These are phyloP conservation scores for Portevinia maculata DNA, from an alignment of 2,888 invertebrate genomes.

Conservation along the genomic window DNA sequence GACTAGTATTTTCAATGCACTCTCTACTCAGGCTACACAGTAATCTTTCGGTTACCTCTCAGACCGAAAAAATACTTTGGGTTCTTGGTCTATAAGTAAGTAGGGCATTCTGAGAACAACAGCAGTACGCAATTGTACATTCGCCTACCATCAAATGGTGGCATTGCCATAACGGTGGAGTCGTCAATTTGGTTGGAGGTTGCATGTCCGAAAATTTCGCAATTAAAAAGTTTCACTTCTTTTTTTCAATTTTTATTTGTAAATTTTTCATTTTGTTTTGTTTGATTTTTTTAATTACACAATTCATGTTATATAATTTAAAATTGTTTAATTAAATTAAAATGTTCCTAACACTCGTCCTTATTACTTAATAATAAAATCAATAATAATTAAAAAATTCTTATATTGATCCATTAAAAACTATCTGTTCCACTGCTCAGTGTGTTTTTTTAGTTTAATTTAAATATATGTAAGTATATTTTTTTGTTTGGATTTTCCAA, in stretches of 20 bases:
- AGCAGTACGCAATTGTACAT: no score
- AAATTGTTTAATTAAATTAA: slow-evolving; percentile 71
- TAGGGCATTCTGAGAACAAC: no score
- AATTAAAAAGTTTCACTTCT: neutral
- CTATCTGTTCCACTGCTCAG: slow-evolving; percentile 64
- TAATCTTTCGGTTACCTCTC: no score
- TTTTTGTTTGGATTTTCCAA: slow-evolving; percentile 40
- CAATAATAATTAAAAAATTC: slow-evolving; percentile 71
- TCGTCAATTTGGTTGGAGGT: no score
- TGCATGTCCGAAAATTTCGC: no score
- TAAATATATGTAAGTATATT: slow-evolving; percentile 42
- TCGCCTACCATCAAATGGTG: no score
- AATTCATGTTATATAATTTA: slow-evolving; percentile 70
- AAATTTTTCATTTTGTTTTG: slow-evolving; percentile 33
- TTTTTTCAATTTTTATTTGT: slow-evolving; percentile 64
- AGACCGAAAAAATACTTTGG: no score
- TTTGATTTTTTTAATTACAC: slow-evolving; percentile 55
- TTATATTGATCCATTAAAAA: slow-evolving; percentile 73
- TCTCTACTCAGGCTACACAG: no score
- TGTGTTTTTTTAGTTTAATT: slow-evolving; percentile 44
- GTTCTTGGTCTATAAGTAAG: no score
- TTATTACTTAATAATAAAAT: slow-evolving; percentile 69
- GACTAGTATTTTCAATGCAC: no score
- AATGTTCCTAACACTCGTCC: slow-evolving; percentile 73
- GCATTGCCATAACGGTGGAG: no score